Conservation (phyloP, 2,113 vertebrate genomes). For the Tapirus terrestris region DNA sequence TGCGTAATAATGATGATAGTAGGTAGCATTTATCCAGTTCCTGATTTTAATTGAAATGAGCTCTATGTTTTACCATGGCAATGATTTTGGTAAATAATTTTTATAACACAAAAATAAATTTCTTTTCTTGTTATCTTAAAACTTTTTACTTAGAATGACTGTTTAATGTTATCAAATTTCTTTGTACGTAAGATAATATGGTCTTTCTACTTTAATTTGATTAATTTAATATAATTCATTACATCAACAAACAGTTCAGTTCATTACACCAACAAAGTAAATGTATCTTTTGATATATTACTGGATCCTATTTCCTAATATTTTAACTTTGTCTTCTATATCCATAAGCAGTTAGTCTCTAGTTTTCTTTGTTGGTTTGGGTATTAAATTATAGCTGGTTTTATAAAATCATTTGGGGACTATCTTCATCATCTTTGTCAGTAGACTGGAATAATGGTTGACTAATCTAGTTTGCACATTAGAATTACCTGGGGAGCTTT, state of each 20-base stretch:
- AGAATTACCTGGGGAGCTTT: neutral
- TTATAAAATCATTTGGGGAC: slow-evolving; percentile 13
- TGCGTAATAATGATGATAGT: neutral
- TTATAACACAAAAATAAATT: neutral
- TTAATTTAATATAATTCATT: neutral
- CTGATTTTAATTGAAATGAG: slow-evolving; percentile 15
- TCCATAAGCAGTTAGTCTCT: neutral
- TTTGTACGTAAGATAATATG: neutral
- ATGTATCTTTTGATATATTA: neutral
- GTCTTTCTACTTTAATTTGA: neutral
- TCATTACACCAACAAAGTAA: neutral
- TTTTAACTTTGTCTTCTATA: neutral
- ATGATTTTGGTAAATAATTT: neutral
- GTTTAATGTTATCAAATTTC: neutral
- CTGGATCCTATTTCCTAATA: neutral
- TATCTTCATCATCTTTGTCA: neutral
- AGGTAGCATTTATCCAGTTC: neutral
- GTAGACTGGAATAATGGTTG: neutral
- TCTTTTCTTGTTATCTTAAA: neutral
- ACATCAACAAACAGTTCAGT: neutral
- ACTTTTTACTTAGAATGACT: neutral
- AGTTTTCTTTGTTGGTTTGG: neutral
- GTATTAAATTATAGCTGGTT: neutral
- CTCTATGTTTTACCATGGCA: neutral
- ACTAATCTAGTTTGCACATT: neutral